phyloP scores from a whole-genome alignment of 2,888 invertebrate species.

The Tetrapedia diversipes region DNA sequence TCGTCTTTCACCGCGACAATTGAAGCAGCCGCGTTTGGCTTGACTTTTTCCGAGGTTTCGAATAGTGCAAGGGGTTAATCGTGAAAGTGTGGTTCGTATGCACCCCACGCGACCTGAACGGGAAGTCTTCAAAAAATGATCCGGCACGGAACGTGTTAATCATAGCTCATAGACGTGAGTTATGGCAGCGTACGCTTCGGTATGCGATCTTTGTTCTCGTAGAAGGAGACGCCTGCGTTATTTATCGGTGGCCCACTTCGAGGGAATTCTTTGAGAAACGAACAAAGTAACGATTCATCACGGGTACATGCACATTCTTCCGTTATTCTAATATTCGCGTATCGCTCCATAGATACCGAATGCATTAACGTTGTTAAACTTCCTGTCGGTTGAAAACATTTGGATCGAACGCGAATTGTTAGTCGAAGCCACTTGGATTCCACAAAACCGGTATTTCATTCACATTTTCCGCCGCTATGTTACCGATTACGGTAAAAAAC shows the following conservation, averaged over 20 bases:
- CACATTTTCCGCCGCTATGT: too few relatives aligned
- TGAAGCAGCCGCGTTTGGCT: too few relatives aligned
- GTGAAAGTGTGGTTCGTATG: too few relatives aligned
- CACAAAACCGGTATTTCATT: too few relatives aligned
- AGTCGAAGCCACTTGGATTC: too few relatives aligned
- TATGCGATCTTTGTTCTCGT: background rate
- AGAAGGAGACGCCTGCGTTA: background rate
- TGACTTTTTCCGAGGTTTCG: too few relatives aligned
- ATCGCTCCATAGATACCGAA: background rate
- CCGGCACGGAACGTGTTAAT: too few relatives aligned
- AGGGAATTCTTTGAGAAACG: background rate
- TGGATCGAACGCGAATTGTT: background rate
- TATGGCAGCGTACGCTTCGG: background rate
- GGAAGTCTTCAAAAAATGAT: too few relatives aligned
- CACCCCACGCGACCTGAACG: too few relatives aligned
- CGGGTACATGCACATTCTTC: background rate
- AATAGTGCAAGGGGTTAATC: too few relatives aligned
- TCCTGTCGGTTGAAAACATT: background rate
- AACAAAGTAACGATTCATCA: background rate
- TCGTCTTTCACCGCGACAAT: too few relatives aligned
- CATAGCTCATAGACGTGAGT: background rate
- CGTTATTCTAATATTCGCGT: background rate
- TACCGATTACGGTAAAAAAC: too few relatives aligned
- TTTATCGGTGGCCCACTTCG: slow-evolving; percentile 21
- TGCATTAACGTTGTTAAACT: background rate